Base-by-base conservation (phyloP, 2,113 vertebrate genomes). In the Phalacrocorax brasilianus region DNA sequence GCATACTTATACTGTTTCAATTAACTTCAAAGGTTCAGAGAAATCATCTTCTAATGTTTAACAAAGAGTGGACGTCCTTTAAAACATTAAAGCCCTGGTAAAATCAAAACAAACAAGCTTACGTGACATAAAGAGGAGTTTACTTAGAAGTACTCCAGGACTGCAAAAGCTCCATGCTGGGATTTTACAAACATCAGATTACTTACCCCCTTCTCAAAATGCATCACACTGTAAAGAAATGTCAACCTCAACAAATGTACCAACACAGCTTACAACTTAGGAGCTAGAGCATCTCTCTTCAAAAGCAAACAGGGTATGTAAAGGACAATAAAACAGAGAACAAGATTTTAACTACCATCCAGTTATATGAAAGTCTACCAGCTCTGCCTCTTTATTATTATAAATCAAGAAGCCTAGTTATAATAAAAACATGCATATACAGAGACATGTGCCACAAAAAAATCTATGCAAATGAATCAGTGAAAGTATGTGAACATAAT, bases 141-240 rank as follows among this genome's bases (percentile, higher is more conserved):
- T 44, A 65, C 21, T 49, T 74, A 61, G 32, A 73, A 76, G 49
- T 35, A 63, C 8, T 80, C 40, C 22, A 83, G 23, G 67, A 93
- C 23, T 30, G 50, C 74, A 58, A 79, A 56, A 81, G 28, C 33
- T 92, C 66, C 73, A 82, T 26, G 21, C n/a, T 70, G 49, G 20
- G 47, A 75, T 94, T 92, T 90, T 87, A 63, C 28, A 87, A 68
- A 72, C 61, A 81, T 4, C 30, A 42, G 24, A 78, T 78, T 81
- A 96, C 80, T 92, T 81, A 91, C 52, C 80, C 49, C 35, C 44
- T 91, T 67, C 70, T 78, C 66, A 91, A 75, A 95, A 88, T n/a
- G 49, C 38, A 81, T 59, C 49, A 81, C 40, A 21, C 17, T 62
- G 30, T 42, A 84, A 84, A 81, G 40, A 86, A 86, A 77, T 72